A percentile compares a stretch with the other conserved stretches of the same genome.
Evolutionary conservation across 2,113 vertebrate species (phyloP).

Genomic region (Alectura lathami): DNA sequence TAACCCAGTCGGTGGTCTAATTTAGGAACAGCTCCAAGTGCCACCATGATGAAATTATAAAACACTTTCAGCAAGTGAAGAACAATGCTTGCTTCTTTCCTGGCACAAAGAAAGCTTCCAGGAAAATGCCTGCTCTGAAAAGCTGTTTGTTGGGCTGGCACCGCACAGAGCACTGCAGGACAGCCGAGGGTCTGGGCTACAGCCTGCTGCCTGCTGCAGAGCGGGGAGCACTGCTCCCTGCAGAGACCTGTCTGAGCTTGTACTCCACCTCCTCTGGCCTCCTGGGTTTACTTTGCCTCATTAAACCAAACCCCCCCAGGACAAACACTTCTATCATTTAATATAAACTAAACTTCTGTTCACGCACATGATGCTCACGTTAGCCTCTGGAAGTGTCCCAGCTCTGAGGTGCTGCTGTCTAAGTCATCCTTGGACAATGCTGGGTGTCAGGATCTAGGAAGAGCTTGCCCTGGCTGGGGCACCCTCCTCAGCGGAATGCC

Average conservation of each 20-base stretch:
- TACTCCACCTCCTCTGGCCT: background rate
- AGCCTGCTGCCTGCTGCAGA: background rate
- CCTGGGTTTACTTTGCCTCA: background rate
- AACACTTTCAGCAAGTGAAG: background rate
- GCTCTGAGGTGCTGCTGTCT: background rate
- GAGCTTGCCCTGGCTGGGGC: background rate
- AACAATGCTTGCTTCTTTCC: background rate
- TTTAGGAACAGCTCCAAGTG: background rate
- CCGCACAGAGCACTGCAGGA: background rate
- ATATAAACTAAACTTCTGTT: background rate
- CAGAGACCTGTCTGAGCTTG: background rate
- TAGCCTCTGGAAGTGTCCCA: background rate
- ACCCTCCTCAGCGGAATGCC: background rate
- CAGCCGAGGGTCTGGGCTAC: background rate
- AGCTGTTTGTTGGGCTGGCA: background rate
- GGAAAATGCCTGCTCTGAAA: background rate
- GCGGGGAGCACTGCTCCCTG: background rate
- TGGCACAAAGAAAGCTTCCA: background rate
- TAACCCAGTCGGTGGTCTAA: background rate
- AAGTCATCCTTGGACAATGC: background rate
- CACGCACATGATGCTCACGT: fast-evolving
- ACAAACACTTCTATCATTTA: background rate
- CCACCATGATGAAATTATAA: background rate
- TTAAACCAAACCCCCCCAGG: background rate
- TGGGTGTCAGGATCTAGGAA: background rate